Conservation (phyloP, 1,140 invertebrate species). For the Drosophila kurseongensis region DNA sequence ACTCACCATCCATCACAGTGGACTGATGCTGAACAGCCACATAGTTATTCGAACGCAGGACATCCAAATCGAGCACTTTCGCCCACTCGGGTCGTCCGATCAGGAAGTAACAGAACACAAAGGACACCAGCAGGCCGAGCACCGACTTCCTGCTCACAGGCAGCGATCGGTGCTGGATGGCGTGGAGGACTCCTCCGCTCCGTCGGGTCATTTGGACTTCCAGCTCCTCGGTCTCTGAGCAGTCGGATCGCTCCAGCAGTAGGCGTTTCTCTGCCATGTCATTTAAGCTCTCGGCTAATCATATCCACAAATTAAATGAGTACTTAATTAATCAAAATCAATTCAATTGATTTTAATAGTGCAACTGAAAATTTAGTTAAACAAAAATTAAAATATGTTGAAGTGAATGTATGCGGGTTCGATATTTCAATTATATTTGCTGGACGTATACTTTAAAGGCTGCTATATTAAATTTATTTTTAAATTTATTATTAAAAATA, state of each 20-base stretch:
- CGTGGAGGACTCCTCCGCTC: constrained; percentile 1
- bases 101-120: constrained; percentile 60
- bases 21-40: constrained; percentile 68
- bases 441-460: no score
- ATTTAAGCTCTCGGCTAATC: constrained; percentile 18
- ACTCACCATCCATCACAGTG: constrained; percentile 76
- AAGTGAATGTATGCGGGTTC: no score
- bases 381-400: not conserved
- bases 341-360: not conserved
- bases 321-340: not conserved
- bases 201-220: constrained; percentile 5
- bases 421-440: no score
- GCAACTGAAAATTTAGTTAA: not conserved
- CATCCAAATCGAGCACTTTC: constrained; percentile 63
- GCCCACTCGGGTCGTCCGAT: constrained; percentile 50
- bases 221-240: constrained; percentile 19
- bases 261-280: constrained; percentile 56
- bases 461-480: no score
- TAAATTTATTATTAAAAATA: no score
- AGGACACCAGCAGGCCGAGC: constrained; percentile 38
- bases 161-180: constrained; percentile 13
- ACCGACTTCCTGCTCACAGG: constrained; percentile 51
- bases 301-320: not conserved
- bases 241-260: constrained; percentile 37
- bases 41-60: constrained; percentile 15